Evolutionary conservation across 2,113 vertebrate species (phyloP), one percentile per base, ranked within the genome.

Genomic region (Myrmecobius fasciatus): DNA sequence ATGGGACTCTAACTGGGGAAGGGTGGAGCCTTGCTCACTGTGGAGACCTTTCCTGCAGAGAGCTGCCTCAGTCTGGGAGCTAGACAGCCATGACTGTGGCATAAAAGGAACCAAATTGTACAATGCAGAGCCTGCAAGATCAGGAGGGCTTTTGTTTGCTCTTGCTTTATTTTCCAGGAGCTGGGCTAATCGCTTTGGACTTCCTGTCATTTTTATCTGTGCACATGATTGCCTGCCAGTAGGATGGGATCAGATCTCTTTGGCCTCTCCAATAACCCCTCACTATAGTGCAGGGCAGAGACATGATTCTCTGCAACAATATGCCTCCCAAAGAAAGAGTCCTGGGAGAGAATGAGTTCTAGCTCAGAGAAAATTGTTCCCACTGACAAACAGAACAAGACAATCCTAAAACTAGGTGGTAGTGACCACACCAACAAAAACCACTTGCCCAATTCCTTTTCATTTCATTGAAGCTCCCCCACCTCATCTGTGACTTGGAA

Each of bases 1-100:
- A 97, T 0, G 93, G 96, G 96, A 97, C 96, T 93, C 97, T 94
- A 91, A 2, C 90, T 54, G 89, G 67, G n/a, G 83, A 48, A 56
- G 89, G 89, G 36, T 91, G 92, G 91, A 49, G 67, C 36, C 93
- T 1, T 0, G 0, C 28, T 9, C 60, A 92, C 91, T 25, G 67
- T 1, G 0, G 54, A 49, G 7, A 51, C 0, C 0, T 4, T 22
- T 93, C 90, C 49, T 0, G 31, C 67, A 52, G 56, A 92, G 25
- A 3, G 88, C 49, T 95, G 95, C 46, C 26, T 7, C 0, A 0
- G 31, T 91, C 43, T 8, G 2, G 91, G 8, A 92, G 95, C 47
- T 48, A 93, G 91, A 48, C 25, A 20, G 91, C 88, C 2, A 48
- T 0, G 43, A 4, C 89, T 36, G 91, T 0, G 2, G 54, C 53